phyloP scores from a whole-genome alignment of 2,113 vertebrate species.

The Percopsis transmontana region DNA sequence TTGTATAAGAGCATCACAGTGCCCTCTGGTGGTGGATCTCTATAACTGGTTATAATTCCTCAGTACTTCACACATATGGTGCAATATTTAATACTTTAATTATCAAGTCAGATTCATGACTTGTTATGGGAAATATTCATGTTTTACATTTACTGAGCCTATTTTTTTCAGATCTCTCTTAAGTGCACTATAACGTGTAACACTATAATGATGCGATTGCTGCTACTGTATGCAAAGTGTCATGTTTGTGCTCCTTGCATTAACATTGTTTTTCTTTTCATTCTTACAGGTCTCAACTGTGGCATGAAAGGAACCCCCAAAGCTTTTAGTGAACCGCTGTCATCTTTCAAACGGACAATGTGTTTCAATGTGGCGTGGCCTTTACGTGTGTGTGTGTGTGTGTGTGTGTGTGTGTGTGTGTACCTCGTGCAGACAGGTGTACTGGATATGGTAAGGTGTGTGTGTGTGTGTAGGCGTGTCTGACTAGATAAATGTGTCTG shows the following conservation, averaged over 20 bases:
- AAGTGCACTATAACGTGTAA: no score
- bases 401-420: not conserved
- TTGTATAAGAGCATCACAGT: conserved; percentile 29
- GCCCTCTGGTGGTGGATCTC: conserved; percentile 55
- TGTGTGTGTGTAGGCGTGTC: no score
- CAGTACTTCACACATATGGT: no score
- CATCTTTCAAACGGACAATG: conserved; percentile 51
- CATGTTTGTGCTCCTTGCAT: no score
- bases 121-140: no score
- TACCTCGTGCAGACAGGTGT: no score
- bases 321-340: conserved; percentile 29
- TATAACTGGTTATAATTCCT: not conserved
- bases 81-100: no score
- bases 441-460: no score
- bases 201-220: no score
- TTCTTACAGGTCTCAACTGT: conserved; percentile 6
- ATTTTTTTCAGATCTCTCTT: no score
- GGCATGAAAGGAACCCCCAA: not conserved
- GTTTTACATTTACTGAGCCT: no score
- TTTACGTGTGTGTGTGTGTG: conserved; percentile 45
- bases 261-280: not conserved
- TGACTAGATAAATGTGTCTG: not conserved
- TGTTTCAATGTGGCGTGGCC: conserved; percentile 53
- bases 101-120: no score
- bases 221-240: not conserved